Evolutionary conservation across 2,113 vertebrate genomes (phyloP).

Genomic region (Australoheros scitulus): DNA sequence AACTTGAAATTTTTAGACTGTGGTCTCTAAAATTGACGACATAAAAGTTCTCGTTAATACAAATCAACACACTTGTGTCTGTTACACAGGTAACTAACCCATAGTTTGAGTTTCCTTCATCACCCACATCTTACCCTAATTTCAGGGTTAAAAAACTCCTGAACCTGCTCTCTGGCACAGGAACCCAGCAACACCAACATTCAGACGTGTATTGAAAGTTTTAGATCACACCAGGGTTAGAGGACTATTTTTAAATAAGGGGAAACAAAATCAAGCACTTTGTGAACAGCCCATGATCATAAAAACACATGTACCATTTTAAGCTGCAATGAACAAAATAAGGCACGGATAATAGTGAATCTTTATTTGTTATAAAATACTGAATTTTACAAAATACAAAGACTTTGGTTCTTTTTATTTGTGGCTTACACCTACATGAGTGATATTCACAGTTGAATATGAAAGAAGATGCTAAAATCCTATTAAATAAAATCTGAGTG

Average conservation of each 20-base stretch:
- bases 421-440: slow-evolving; percentile 62
- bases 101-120: neutral
- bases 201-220: neutral
- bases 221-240: neutral
- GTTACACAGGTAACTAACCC: neutral
- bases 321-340: slow-evolving; percentile 13
- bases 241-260: neutral
- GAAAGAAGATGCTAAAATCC: slow-evolving; percentile 56
- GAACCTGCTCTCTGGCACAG: neutral
- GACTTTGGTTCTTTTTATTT: slow-evolving; percentile 73
- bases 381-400: slow-evolving; percentile 75
- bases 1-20: neutral
- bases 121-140: neutral
- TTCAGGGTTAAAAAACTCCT: neutral
- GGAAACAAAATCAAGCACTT: accelerated
- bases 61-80: neutral
- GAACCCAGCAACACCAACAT: neutral
- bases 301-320: neutral
- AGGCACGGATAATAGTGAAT: slow-evolving; percentile 43
- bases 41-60: neutral
- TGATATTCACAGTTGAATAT: slow-evolving; percentile 68
- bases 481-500: slow-evolving; percentile 57
- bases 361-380: slow-evolving; percentile 80
- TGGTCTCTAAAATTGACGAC: neutral
- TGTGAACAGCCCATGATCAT: neutral